Evolutionary conservation across 2,113 vertebrate genomes (phyloP).

Genomic region (Genyomyrus donnyi): DNA sequence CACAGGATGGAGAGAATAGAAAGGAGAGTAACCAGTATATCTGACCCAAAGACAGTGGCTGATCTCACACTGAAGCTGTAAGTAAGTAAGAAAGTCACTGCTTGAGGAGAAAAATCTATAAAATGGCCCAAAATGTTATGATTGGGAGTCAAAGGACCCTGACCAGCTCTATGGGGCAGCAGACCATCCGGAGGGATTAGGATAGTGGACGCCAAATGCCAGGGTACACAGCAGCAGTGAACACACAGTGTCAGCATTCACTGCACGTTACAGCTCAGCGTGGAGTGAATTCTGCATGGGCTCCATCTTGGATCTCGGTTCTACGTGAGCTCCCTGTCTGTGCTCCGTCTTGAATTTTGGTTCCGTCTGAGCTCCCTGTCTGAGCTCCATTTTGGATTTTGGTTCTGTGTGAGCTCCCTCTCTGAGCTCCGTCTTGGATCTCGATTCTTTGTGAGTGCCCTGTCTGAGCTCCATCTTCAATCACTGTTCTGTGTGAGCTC

Average conservation of each 20-base stretch:
- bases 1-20: neutral
- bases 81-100: neutral
- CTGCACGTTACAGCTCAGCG: neutral
- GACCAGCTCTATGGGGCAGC: neutral
- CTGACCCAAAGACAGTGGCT: neutral
- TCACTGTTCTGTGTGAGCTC: neutral
- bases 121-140: neutral
- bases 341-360: neutral
- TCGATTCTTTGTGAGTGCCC: neutral
- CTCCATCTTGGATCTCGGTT: neutral
- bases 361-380: neutral
- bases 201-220: neutral
- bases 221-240: neutral
- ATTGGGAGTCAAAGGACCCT: neutral
- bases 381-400: neutral
- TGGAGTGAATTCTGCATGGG: neutral
- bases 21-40: neutral
- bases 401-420: neutral
- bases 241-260: neutral
- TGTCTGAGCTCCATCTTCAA: neutral
- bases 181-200: neutral
- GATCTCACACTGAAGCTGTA: neutral
- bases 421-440: neutral
- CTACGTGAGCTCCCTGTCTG: neutral
- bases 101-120: neutral